Evolutionary conservation across 2,888 invertebrate genomes (phyloP).

Genomic region (Megamerina dolium): DNA sequence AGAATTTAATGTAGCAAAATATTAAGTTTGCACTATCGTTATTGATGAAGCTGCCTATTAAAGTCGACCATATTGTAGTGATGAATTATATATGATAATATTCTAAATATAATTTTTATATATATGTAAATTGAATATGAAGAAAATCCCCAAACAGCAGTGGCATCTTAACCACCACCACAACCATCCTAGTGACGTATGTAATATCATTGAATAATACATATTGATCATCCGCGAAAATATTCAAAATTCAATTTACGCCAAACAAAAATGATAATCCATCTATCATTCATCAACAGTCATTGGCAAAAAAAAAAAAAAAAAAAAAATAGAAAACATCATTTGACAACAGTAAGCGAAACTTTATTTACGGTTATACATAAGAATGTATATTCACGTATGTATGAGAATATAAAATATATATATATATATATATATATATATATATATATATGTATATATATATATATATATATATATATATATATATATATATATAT

Average conservation of each 20-base stretch:
- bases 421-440: background rate
- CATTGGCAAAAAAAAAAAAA: conserved; percentile 9
- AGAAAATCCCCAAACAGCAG: too few species aligned
- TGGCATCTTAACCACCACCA: too few species aligned
- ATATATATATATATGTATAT: background rate
- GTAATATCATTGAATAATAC: conserved; percentile 18
- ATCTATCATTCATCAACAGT: conserved; percentile 22
- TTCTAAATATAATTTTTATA: too few species aligned
- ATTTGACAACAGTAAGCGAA: conserved; percentile 3
- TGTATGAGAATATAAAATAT: background rate
- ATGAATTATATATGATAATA: too few species aligned
- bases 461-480: background rate
- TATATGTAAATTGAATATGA: too few species aligned
- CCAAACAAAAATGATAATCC: conserved; percentile 26
- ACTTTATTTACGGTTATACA: too few species aligned
- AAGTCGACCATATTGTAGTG: too few species aligned
- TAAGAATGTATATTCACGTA: too few species aligned
- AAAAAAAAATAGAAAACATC: background rate
- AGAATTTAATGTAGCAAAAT: too few species aligned
- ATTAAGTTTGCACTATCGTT: too few species aligned
- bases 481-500: background rate
- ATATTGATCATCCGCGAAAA: conserved; percentile 18
- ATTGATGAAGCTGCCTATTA: too few species aligned
- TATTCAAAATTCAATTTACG: conserved; percentile 24
- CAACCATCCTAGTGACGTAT: too few species aligned